Evolutionary conservation across 1,140 invertebrate species (phyloP).

Genomic region (Bombus consobrinus): DNA sequence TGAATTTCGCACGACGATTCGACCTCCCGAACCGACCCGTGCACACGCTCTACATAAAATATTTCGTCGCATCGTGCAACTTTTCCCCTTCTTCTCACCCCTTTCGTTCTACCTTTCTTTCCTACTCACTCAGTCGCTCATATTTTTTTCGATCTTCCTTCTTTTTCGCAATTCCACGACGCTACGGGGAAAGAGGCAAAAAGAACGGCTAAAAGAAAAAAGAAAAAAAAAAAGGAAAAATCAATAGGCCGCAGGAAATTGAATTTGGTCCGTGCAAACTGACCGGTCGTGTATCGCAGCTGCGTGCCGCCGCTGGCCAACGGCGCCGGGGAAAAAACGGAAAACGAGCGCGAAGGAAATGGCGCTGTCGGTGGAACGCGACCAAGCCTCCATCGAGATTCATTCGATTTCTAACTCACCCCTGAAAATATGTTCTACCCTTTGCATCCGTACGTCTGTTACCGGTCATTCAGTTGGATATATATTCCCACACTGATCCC

Average conservation of each 20-base stretch:
- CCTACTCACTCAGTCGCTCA: too few relatives aligned
- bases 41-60: constrained; percentile 33
- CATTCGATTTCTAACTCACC: constrained; percentile 43
- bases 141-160: too few relatives aligned
- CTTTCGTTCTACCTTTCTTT: too few relatives aligned
- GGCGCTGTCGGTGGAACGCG: constrained; percentile 36
- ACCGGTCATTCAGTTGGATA: constrained; percentile 16
- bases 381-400: constrained; percentile 43
- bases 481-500: constrained; percentile 9
- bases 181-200: neutral
- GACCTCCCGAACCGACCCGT: neutral
- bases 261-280: constrained; percentile 62
- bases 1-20: constrained; percentile 6
- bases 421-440: constrained; percentile 41
- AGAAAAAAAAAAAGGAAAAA: neutral
- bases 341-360: constrained; percentile 37
- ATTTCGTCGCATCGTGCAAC: constrained; percentile 33
- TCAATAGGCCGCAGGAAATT: constrained; percentile 60
- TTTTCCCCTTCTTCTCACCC: neutral
- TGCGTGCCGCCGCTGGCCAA: constrained; percentile 30
- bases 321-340: constrained; percentile 1
- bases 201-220: neutral
- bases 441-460: constrained; percentile 29
- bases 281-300: constrained; percentile 37
- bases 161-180: neutral